Evolutionary conservation across 2,113 vertebrate genomes (phyloP).

Genomic region (Leptocoma aspasia): DNA sequence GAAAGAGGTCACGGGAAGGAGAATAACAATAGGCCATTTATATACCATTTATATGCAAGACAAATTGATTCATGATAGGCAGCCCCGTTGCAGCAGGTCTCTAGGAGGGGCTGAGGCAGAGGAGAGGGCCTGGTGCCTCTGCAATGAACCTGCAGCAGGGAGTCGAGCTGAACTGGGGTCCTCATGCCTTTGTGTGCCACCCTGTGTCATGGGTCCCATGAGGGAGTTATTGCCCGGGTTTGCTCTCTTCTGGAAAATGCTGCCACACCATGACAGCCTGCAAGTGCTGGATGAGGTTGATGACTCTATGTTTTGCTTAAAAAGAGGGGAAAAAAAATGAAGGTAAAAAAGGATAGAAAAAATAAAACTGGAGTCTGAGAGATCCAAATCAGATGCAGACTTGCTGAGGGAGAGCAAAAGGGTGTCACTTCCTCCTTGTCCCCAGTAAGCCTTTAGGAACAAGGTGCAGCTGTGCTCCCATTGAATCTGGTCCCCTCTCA

Average conservation of each 20-base stretch:
- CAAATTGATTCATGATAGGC: conserved; percentile 56
- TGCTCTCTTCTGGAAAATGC: background rate
- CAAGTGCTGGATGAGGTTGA: background rate
- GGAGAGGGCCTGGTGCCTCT: background rate
- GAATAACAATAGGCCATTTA: conserved; percentile 57
- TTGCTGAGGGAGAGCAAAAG: background rate
- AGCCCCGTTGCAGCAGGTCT: background rate
- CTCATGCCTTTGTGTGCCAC: fast-evolving
- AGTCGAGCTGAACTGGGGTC: background rate
- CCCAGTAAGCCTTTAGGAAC: background rate
- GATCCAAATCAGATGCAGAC: background rate
- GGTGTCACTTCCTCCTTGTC: background rate
- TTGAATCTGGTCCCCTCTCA: fast-evolving
- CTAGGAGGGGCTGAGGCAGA: background rate
- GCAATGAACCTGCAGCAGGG: background rate
- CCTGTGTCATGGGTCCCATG: background rate
- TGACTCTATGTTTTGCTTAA: background rate
- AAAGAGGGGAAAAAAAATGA: background rate
- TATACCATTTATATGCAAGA: conserved; percentile 63
- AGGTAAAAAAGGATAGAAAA: background rate
- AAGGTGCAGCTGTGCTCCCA: fast-evolving
- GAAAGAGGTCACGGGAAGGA: conserved; percentile 56
- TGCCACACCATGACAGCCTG: background rate
- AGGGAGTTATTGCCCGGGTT: background rate
- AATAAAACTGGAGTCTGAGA: background rate